Evolutionary conservation across 2,797 vertebrate species (phyloP).

Genomic region (Coregonus ussuriensis): DNA sequence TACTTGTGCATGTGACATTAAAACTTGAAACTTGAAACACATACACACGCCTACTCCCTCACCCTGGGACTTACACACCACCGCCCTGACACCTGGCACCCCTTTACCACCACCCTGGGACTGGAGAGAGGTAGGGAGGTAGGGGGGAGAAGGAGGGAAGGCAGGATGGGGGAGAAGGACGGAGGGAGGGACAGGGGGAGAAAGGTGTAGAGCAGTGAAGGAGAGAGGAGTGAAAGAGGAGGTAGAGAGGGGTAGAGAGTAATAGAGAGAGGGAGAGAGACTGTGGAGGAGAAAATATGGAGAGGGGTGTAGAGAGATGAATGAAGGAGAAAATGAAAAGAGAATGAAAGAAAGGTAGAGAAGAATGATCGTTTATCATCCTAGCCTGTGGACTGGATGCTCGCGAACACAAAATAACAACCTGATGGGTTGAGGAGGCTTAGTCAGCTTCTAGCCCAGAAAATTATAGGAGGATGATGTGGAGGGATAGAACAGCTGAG

Average conservation of each 20-base stretch:
- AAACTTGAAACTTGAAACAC: too few relatives aligned
- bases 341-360: conserved; percentile 66
- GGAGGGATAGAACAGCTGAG: conserved; percentile 56
- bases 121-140: neutral
- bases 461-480: conserved; percentile 65
- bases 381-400: conserved; percentile 56
- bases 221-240: neutral
- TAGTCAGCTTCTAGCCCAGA: conserved; percentile 66
- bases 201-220: neutral
- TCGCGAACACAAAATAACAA: conserved; percentile 42
- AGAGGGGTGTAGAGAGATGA: conserved; percentile 33
- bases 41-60: conserved; percentile 18
- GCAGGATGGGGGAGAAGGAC: too few relatives aligned
- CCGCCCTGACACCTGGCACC: conserved; percentile 56
- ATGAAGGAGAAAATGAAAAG: conserved; percentile 64
- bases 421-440: conserved; percentile 68
- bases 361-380: conserved; percentile 71
- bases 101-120: conserved; percentile 28
- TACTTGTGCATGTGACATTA: too few relatives aligned
- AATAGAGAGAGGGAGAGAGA: conserved; percentile 23
- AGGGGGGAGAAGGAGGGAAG: neutral
- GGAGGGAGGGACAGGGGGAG: neutral
- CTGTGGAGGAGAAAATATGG: conserved; percentile 29
- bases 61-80: conserved; percentile 52
- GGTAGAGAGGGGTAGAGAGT: conserved; percentile 17